phyloP scores from a whole-genome alignment of 2,113 vertebrate genomes.

The Anarrhichthys ocellatus region DNA sequence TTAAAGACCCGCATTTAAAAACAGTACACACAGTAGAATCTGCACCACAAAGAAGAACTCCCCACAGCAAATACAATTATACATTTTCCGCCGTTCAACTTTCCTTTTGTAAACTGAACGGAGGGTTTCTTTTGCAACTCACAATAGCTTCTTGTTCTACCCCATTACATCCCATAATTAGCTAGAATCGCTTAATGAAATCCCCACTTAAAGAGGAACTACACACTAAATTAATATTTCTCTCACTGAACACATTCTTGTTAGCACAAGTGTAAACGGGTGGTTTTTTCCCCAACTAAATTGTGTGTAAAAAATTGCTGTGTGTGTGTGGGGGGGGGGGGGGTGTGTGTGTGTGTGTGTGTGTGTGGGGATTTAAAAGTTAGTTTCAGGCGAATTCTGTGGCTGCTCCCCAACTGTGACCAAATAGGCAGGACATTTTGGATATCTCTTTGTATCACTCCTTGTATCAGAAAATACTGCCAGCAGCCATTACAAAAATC shows the following conservation, averaged over 20 bases:
- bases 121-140: neutral
- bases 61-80: neutral
- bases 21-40: neutral
- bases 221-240: neutral
- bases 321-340: too few relatives aligned
- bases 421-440: too few relatives aligned
- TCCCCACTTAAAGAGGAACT: neutral
- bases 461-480: too few relatives aligned
- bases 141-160: slow-evolving; percentile 10
- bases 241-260: neutral
- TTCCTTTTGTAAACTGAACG: slow-evolving; percentile 24
- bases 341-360: too few relatives aligned
- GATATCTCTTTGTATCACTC: too few relatives aligned
- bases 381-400: too few relatives aligned
- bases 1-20: neutral
- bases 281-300: neutral
- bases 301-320: neutral
- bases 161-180: slow-evolving; percentile 31
- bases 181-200: slow-evolving; percentile 44
- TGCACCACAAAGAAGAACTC: neutral
- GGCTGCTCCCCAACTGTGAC: too few relatives aligned
- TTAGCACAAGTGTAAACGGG: neutral
- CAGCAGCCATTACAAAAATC: neutral
- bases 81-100: neutral
- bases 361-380: too few relatives aligned